Base-by-base conservation (phyloP, 2,888 invertebrate genomes). In the Xanthostigma xanthostigma region DNA sequence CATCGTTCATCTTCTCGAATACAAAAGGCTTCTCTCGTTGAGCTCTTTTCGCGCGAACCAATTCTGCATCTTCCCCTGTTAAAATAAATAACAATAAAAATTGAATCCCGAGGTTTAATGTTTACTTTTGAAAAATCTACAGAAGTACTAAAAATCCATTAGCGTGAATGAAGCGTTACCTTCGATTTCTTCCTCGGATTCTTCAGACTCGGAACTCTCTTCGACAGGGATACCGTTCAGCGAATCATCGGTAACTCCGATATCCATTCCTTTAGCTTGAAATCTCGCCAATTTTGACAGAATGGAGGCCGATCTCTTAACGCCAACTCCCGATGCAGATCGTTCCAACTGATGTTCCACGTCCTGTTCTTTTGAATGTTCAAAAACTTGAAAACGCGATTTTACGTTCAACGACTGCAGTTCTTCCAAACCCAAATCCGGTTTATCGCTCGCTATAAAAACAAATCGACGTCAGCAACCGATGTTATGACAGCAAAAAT, bases 331-430 rank as follows among this genome's bases (percentile, higher is more conserved):
- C 40, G 72, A 71, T 27, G 70, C 67, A 14, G 71, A 70, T 54
- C 68, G 64, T 53, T 74, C 73, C 52, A 69, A 63, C 50, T 69
- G 69, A 36, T 60, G 57, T 36, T 50, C 52, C 44, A 53, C 44
- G 9, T 57, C 57, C 54, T 74, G 74, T 41, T 68, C 70, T 40
- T 63, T 65, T 11, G 65, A 61, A 53, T 75, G 73, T 66, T 91
- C 89, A 67, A 91, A 91, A 55, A 88, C 81, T 65, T 88, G 81
- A 71, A 88, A 91, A 52, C 86, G 76, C 35, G 87, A 82, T 66
- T 86, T 86, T 10, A 91, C 86, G 65, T 91, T 88, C 54, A 90
- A 68, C 54, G 81, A 76, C 35, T 85, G 80, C 46, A 91, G 68
- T 63, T 90, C 89, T 56, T 87, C 86, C 10, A 91, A 71, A 1